These are phyloP conservation scores for Metacarcinus magister DNA, from an alignment of 2,888 invertebrate species.

Conservation along the genomic window DNA sequence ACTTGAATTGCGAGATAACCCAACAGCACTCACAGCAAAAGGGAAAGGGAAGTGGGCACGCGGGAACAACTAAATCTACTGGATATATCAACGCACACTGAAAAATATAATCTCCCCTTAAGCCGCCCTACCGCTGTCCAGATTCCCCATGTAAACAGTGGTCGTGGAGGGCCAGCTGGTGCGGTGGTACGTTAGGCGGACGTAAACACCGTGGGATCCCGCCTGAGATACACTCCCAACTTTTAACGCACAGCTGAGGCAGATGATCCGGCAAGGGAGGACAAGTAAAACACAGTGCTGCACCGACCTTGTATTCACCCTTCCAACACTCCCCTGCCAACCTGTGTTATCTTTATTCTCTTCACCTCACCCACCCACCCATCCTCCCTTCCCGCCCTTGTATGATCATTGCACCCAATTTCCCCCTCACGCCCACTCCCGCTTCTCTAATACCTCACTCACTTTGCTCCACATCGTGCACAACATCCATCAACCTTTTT, in stretches of 20 bases:
- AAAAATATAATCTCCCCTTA: background rate
- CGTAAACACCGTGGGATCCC: background rate
- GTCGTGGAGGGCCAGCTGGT: background rate
- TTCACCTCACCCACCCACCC: background rate
- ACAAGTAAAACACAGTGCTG: background rate
- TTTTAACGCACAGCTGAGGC: background rate
- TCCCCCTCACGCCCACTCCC: background rate
- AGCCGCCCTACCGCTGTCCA: background rate
- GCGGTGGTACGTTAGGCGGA: background rate
- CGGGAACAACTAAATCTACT: constrained; percentile 1
- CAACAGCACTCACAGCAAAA: background rate
- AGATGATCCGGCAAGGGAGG: background rate
- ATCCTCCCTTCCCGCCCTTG: background rate
- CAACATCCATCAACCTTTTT: background rate
- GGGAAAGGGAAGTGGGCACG: background rate
- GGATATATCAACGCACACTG: background rate
- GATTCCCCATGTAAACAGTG: background rate
- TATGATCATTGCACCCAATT: background rate
- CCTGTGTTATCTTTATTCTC: background rate
- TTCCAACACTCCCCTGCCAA: background rate
- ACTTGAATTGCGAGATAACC: background rate
- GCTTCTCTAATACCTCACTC: background rate
- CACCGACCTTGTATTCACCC: background rate
- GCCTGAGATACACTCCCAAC: background rate
- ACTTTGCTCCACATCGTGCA: background rate